Percentiles rank a stretch among this genome's conserved stretches.
Conservation (phyloP, 2,888 invertebrate genomes). For the Eucera pruinosa region DNA sequence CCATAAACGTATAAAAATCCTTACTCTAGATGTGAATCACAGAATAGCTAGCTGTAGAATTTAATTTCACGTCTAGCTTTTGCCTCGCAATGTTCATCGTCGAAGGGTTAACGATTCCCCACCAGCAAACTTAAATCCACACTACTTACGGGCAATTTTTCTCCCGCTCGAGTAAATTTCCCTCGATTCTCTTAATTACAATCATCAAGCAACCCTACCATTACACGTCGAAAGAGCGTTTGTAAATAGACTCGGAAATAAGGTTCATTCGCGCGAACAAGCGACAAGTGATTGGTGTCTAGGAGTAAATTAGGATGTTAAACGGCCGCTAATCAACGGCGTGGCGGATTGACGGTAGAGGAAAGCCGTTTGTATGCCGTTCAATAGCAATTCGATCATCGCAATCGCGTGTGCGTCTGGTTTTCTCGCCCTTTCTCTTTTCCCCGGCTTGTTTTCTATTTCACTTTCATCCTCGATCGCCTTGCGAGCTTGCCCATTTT, state of each 20-base stretch:
- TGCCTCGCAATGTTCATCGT: too few species aligned
- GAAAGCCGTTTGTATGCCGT: constrained; percentile 2
- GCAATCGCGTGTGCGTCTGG: constrained; percentile 6
- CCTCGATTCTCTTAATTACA: constrained; percentile 34
- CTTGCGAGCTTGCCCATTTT: background rate
- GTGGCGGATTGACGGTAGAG: constrained; percentile 7
- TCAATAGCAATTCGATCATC: constrained; percentile 1
- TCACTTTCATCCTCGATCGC: constrained; percentile 24
- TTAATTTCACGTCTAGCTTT: too few species aligned
- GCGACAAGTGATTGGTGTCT: constrained; percentile 3
- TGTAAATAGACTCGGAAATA: background rate
- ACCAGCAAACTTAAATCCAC: too few species aligned
- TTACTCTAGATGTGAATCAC: too few species aligned
- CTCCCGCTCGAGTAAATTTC: background rate
- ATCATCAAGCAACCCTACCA: constrained; percentile 29
- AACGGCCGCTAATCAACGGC: constrained; percentile 26
- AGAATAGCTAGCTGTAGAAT: too few species aligned
- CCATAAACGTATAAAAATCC: too few species aligned
- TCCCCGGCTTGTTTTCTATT: constrained; percentile 11
- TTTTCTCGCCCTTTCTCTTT: constrained; percentile 22
- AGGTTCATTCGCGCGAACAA: constrained; percentile 12
- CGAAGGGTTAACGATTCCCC: too few species aligned
- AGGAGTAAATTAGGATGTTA: constrained; percentile 19
- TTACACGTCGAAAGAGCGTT: constrained; percentile 7
- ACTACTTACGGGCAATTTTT: too few species aligned